Evolutionary conservation across 2,113 vertebrate species (phyloP), one percentile per base, ranked within the genome.

Genomic region (Centropus unirufus): DNA sequence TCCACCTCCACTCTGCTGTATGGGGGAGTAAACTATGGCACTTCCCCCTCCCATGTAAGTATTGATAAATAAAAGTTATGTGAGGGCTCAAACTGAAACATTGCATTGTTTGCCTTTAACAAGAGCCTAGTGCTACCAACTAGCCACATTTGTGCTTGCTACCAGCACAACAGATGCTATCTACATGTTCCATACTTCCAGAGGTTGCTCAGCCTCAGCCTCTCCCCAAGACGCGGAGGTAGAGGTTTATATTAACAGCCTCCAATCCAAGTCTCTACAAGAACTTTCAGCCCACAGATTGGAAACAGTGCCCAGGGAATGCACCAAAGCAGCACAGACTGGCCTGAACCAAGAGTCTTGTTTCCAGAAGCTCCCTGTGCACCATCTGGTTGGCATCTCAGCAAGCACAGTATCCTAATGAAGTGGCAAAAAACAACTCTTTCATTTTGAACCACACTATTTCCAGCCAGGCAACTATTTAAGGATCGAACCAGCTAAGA

Each of bases 131-230:
- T 32, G 75, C 36, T 30, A n/a, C 36, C 9, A 14, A 14, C 4
- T 3, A 2, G 55, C 9, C 10, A 1, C 27, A 12, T 30, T 27
- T 1, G 0, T 6, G 5, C 36, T 64, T 32, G n/a, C 40, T 77
- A 46, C 34, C 30, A 14, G 26, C 7, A 19, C 49, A 13, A 5
- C 66, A 16, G 1, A 1, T 0, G 5, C 15, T 20, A 16, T 5
- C 55, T 16, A 17, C 9, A 4, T 1, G 6, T 39, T 80, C 55
- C 17, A 5, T 6, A 3, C 49, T 40, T 12, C 2, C 5, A 3
- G 54, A 46, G n/a, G 4, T 2, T 11, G 51, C 55, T 29, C 47
- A 6, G 12, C 7, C 32, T 42, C 6, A 0, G 32, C 69, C 29
- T 24, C 32, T 4, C 22, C 18, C 19, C 5, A 1, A 42, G 8